Conservation (phyloP, 1,140 invertebrate species). For the Hypothenemus hampei region DNA sequence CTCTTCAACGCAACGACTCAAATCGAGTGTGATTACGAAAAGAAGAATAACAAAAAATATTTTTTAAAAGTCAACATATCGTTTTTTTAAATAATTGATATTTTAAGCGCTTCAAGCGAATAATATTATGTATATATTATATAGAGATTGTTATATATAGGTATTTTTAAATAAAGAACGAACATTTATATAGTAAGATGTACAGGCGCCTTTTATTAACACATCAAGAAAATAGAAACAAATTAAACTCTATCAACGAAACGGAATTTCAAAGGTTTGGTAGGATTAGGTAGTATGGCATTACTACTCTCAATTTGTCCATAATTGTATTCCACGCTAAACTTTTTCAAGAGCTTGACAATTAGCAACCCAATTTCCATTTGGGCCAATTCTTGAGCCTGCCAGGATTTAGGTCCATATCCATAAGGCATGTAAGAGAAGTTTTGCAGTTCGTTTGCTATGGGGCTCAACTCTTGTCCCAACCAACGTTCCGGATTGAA, state of each 20-base stretch:
- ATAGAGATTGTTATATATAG: no score
- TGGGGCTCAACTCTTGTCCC: slow-evolving; percentile 34
- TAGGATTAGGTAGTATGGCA: slow-evolving; percentile 54
- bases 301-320: slow-evolving; percentile 55
- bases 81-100: no score
- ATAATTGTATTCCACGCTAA: slow-evolving; percentile 60
- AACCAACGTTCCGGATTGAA: slow-evolving; percentile 71
- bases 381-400: slow-evolving; percentile 56
- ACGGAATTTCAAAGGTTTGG: slow-evolving; percentile 56
- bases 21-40: slow-evolving; percentile 40
- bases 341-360: slow-evolving; percentile 55
- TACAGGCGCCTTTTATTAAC: no score
- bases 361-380: slow-evolving; percentile 53
- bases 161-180: no score
- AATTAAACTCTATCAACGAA: slow-evolving; percentile 49
- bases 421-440: slow-evolving; percentile 59
- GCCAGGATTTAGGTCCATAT: slow-evolving; percentile 53
- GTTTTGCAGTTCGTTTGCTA: slow-evolving; percentile 29
- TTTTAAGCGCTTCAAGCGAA: no score
- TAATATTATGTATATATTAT: no score
- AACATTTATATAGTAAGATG: no score
- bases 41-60: no score
- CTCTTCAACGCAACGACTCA: slow-evolving; percentile 42
- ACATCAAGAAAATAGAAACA: neutral
- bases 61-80: no score